phyloP scores from a whole-genome alignment of 2,797 vertebrate genomes.

The Muscicapa comitata region DNA sequence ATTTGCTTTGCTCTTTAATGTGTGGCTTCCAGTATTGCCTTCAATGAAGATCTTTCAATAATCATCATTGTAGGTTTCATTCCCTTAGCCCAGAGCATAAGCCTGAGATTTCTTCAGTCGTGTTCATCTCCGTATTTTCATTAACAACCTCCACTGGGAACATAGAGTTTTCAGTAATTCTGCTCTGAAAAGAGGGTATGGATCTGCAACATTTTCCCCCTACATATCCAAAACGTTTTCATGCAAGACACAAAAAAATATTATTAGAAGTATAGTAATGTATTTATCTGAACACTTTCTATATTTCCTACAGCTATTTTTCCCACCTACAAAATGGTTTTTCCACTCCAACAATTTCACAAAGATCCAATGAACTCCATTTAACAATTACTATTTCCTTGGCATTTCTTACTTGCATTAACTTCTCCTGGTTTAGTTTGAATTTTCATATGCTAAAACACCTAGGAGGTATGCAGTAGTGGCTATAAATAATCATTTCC shows the following conservation, averaged over 20 bases:
- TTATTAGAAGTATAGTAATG: background rate
- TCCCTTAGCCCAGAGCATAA: background rate
- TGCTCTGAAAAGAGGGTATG: background rate
- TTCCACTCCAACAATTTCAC: background rate
- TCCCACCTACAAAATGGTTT: background rate
- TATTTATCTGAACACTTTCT: background rate
- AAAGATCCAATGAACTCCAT: background rate
- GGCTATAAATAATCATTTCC: slow-evolving; percentile 60
- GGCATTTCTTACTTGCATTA: slow-evolving; percentile 22
- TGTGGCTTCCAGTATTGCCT: background rate
- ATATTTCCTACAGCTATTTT: background rate
- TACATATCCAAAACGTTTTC: background rate
- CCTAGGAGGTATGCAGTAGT: background rate
- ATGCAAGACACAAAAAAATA: background rate
- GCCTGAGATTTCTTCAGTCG: background rate
- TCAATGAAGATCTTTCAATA: background rate
- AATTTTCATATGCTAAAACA: slow-evolving; percentile 17
- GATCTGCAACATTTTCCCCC: background rate
- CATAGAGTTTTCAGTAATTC: background rate
- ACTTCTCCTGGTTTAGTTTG: background rate
- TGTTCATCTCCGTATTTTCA: background rate
- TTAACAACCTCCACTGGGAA: background rate
- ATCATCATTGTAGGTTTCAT: background rate
- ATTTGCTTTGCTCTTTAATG: background rate
- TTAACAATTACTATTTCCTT: background rate